Evolutionary conservation across 2,888 invertebrate genomes (phyloP).

Genomic region (Trachelus tabidus): DNA sequence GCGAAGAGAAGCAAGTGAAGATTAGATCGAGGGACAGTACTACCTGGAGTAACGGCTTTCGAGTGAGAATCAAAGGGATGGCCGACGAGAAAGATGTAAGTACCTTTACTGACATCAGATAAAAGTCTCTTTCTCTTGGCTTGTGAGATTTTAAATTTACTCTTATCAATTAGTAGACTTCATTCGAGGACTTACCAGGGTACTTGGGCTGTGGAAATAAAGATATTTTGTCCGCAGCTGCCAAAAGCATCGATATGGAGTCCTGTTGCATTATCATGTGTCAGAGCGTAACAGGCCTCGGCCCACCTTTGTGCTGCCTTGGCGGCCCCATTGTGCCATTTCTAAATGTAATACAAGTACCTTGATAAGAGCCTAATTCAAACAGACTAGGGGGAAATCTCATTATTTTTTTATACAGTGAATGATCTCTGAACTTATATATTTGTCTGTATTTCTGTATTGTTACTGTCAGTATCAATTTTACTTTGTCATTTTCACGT

Average conservation of each 20-base stretch:
- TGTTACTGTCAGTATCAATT: not conserved
- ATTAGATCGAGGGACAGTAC: not conserved
- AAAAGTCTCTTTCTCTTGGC: not conserved
- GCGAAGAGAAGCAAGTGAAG: not conserved
- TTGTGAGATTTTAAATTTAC: constrained; percentile 11
- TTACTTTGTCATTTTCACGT: constrained; percentile 1
- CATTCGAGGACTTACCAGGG: constrained; percentile 73
- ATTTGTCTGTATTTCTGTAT: not conserved
- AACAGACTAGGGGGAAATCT: not conserved
- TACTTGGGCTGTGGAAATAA: constrained; percentile 81
- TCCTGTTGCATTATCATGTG: constrained; percentile 77
- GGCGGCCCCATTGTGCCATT: constrained; percentile 79
- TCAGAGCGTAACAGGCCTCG: constrained; percentile 75
- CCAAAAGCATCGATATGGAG: constrained; percentile 76
- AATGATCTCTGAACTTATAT: not conserved
- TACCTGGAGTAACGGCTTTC: not conserved
- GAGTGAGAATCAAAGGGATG: not conserved
- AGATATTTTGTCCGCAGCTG: constrained; percentile 84
- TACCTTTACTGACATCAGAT: not conserved
- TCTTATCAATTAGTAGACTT: not conserved
- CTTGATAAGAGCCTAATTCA: not conserved
- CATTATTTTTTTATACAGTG: not conserved
- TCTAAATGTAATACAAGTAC: constrained; percentile 66
- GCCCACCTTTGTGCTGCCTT: constrained; percentile 81
- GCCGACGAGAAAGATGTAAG: not conserved